Conservation (phyloP, 2,113 vertebrate species). For the Cervus canadensis region DNA sequence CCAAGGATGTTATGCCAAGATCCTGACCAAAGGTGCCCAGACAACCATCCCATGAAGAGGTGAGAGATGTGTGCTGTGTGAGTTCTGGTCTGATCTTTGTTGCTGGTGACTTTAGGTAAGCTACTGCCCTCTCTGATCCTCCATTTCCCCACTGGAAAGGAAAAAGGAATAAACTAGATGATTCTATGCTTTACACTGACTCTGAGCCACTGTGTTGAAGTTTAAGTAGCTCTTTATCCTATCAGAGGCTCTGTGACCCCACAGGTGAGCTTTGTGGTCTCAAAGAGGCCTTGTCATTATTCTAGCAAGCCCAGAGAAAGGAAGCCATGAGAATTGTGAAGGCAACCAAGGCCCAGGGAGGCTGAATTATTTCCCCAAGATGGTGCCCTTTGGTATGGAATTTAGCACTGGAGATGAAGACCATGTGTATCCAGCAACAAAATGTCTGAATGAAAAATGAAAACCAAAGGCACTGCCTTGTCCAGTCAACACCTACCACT, state of each 20-base stretch:
- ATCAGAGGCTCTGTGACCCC: background rate
- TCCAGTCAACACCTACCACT: background rate
- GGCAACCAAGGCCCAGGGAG: background rate
- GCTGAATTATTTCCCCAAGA: background rate
- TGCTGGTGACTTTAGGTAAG: background rate
- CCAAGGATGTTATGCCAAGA: background rate
- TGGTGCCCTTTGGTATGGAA: background rate
- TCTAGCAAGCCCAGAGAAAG: background rate
- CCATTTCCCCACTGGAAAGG: background rate
- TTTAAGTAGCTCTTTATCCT: background rate
- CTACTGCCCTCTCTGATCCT: background rate
- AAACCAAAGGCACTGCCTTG: background rate
- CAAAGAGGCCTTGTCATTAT: background rate
- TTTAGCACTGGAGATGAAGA: background rate
- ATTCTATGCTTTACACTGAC: background rate
- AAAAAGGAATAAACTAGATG: background rate
- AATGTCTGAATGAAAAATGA: background rate
- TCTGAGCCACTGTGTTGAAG: background rate
- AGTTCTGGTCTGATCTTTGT: background rate
- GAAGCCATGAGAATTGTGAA: constrained; percentile 24
- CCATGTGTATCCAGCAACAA: background rate
- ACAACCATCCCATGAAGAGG: background rate
- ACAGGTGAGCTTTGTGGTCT: background rate
- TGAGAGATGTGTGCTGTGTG: background rate
- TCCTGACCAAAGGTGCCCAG: background rate